Conservation (phyloP, 2,113 vertebrate species). For the Nothobranchius furzeri region DNA sequence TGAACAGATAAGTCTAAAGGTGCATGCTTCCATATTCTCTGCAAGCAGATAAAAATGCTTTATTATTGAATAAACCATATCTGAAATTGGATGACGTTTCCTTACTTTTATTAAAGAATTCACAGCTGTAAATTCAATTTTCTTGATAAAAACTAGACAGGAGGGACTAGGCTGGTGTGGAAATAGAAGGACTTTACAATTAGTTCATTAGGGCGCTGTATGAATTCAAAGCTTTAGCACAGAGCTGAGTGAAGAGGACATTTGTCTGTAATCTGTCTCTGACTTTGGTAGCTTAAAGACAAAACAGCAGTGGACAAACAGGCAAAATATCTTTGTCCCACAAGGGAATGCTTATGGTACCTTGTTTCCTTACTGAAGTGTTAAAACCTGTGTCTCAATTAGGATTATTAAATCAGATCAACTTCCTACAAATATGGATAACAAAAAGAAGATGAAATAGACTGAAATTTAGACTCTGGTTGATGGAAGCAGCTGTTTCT, state of each 20-base stretch:
- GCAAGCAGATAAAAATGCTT: constrained; percentile 10
- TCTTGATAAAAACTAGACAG: not conserved
- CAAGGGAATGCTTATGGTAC: no score
- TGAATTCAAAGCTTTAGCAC: constrained; percentile 20
- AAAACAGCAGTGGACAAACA: not conserved
- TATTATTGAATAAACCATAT: no score
- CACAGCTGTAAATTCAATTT: constrained; percentile 21
- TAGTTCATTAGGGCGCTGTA: constrained; percentile 42
- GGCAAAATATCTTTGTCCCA: not conserved
- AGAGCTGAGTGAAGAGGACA: constrained; percentile 34
- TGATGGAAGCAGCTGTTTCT: no score
- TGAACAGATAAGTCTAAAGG: constrained; percentile 38
- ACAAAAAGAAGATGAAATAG: no score
- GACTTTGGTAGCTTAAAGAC: constrained; percentile 11
- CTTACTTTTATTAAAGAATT: constrained; percentile 15
- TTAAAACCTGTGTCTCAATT: no score
- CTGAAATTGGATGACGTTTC: constrained; percentile 2
- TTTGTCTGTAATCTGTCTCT: constrained; percentile 29
- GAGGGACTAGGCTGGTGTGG: not conserved
- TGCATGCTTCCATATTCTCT: constrained; percentile 1
- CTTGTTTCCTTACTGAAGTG: no score
- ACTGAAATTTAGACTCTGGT: no score
- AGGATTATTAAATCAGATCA: no score
- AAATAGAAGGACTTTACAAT: constrained; percentile 20
- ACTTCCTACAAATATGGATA: no score